Conservation (phyloP, 2,797 vertebrate genomes). For the Microcaecilia unicolor region DNA sequence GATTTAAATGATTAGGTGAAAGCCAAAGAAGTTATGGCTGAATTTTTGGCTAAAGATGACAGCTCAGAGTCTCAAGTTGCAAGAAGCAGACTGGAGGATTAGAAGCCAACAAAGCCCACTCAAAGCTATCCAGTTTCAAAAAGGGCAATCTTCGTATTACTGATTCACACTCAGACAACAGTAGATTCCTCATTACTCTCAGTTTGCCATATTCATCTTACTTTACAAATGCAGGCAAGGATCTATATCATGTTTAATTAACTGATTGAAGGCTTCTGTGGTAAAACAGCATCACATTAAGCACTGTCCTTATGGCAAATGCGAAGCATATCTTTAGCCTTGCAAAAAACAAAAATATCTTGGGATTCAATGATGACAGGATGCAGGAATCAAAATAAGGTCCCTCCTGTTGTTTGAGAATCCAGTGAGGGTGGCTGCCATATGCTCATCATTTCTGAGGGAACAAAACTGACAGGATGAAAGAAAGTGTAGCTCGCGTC, state of each 20-base stretch:
- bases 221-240: conserved; percentile 60
- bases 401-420: conserved; percentile 78
- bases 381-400: conserved; percentile 74
- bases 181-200: conserved; percentile 49
- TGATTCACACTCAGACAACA: conserved; percentile 50
- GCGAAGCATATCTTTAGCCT: conserved; percentile 64
- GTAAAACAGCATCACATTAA: conserved; percentile 61
- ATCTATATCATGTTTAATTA: conserved; percentile 77
- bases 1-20: conserved; percentile 58
- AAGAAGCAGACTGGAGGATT: conserved; percentile 64
- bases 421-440: conserved; percentile 81
- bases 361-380: conserved; percentile 75
- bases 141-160: conserved; percentile 50
- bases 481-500: conserved; percentile 72
- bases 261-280: conserved; percentile 65
- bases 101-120: conserved; percentile 65
- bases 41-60: conserved; percentile 76
- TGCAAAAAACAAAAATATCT: conserved; percentile 63
- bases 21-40: conserved; percentile 64
- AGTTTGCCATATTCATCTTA: conserved; percentile 62
- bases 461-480: conserved; percentile 74
- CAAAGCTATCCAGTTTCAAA: conserved; percentile 67
- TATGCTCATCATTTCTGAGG: conserved; percentile 82
- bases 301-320: conserved; percentile 65
- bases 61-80: conserved; percentile 57